Conservation (phyloP, 2,888 invertebrate genomes). For the Labia minor region DNA sequence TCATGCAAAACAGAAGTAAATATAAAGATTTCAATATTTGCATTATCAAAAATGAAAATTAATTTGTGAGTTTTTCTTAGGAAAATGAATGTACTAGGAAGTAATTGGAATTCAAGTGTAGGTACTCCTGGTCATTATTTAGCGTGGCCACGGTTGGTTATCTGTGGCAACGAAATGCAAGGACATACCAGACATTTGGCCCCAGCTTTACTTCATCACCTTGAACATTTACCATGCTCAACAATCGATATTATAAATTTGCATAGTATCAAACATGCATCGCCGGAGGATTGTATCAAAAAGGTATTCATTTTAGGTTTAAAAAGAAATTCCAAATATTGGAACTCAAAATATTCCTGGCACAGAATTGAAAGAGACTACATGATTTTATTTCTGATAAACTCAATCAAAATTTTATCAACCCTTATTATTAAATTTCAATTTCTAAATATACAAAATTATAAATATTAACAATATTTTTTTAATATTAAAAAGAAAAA, state of each 20-base stretch:
- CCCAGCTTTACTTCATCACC: slow-evolving; percentile 47
- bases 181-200: slow-evolving; percentile 51
- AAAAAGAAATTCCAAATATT: too few species aligned
- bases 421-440: too few species aligned
- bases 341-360: too few species aligned
- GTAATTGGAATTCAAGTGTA: background rate
- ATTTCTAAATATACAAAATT: too few species aligned
- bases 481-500: too few species aligned
- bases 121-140: background rate
- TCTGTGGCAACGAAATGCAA: slow-evolving; percentile 39
- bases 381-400: too few species aligned
- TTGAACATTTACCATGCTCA: slow-evolving; percentile 42
- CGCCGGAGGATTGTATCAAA: background rate
- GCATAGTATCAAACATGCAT: background rate
- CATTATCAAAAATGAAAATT: background rate
- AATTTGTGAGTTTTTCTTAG: background rate
- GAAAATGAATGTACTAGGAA: background rate
- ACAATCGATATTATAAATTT: slow-evolving; percentile 34
- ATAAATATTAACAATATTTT: too few species aligned
- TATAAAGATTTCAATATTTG: background rate
- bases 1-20: background rate
- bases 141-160: slow-evolving; percentile 38
- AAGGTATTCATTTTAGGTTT: too few species aligned
- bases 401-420: too few species aligned
- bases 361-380: too few species aligned